Conservation (phyloP, 2,888 invertebrate genomes). For the Melangyna quadrimaculata region DNA sequence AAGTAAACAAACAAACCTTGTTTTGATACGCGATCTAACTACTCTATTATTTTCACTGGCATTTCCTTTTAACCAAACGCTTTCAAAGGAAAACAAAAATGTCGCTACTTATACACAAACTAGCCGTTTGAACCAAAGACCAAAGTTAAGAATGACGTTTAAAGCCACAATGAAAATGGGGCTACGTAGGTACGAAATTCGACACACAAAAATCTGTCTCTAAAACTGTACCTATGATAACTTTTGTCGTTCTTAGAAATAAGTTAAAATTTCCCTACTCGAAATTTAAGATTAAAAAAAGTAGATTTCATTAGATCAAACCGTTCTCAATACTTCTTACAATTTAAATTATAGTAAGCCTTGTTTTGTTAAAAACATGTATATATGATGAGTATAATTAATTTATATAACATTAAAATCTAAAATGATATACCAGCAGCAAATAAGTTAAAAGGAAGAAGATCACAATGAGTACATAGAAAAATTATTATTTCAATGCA, state of each 20-base stretch:
- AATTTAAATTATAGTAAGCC: not conserved
- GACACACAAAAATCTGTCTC: no score
- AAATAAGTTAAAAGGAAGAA: not conserved
- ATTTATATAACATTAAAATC: not conserved
- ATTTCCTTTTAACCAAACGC: no score
- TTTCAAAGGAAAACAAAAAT: no score
- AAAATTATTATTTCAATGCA: conserved; percentile 40
- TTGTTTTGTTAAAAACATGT: not conserved
- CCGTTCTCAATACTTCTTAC: not conserved
- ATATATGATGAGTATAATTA: not conserved
- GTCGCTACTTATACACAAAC: no score
- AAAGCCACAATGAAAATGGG: no score
- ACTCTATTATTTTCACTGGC: no score
- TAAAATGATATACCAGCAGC: not conserved
- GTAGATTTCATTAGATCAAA: not conserved
- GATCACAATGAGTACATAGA: conserved; percentile 17
- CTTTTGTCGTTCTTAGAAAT: not conserved
- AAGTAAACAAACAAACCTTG: no score
- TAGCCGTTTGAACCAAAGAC: no score
- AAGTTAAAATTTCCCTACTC: not conserved
- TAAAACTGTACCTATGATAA: no score
- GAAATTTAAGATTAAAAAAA: not conserved
- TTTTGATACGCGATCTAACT: no score
- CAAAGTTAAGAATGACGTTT: no score
- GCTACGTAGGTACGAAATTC: no score